These are phyloP conservation scores for Drosophila neoperkinsi DNA, from an alignment of 2,888 invertebrate genomes.

Conservation along the genomic window DNA sequence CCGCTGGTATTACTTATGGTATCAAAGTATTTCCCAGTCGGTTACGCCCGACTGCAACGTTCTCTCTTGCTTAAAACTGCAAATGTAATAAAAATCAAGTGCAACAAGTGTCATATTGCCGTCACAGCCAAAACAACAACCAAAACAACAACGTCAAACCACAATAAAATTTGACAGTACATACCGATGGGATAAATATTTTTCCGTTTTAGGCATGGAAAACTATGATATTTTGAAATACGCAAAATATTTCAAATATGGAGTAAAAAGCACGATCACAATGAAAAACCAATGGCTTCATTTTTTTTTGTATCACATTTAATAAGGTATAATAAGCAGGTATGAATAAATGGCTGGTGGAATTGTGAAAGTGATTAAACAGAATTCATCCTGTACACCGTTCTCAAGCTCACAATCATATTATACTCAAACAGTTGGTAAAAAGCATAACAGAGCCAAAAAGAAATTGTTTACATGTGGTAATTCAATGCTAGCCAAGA, in stretches of 20 bases:
- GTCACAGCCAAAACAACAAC: conserved; percentile 19
- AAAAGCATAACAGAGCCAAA: conserved; percentile 15
- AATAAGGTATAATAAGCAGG: background rate
- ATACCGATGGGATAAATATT: no score
- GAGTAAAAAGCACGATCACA: no score
- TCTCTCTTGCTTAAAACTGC: conserved; percentile 19
- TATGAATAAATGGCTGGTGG: background rate
- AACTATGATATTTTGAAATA: no score
- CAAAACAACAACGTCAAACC: no score
- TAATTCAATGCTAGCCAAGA: conserved; percentile 43
- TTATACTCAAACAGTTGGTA: conserved; percentile 3
- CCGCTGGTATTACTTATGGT: no score
- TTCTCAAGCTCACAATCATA: background rate
- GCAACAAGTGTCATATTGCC: conserved; percentile 63
- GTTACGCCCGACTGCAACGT: no score
- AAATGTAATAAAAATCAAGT: conserved; percentile 58
- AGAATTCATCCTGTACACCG: background rate
- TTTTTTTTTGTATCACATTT: no score
- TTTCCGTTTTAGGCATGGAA: no score
- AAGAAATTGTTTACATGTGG: conserved; percentile 16
- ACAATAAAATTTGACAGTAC: no score
- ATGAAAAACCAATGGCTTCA: no score
- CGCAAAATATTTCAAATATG: no score
- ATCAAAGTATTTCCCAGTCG: no score
- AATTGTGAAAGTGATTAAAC: background rate